Base-by-base conservation (phyloP, 2,888 invertebrate species). In the Callimorpha dominula region DNA sequence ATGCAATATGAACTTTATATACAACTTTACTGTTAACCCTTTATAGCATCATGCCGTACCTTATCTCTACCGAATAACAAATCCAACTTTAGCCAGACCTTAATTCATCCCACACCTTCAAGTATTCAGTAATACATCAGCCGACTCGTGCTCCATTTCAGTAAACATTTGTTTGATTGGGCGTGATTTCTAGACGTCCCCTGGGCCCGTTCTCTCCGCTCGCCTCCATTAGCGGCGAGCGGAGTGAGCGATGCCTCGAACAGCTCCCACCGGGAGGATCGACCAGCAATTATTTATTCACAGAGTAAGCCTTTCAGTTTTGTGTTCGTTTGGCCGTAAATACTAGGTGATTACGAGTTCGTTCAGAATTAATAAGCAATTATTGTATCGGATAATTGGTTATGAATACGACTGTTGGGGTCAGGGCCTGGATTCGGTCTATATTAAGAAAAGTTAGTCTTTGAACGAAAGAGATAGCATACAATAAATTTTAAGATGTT, bases 241-340 rank as follows among this genome's bases (percentile, higher is more conserved):
- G 82, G 74, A 72, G 54, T 71, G 73, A 79, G 43, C 74, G 69
- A 68, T 78, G 46, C 65, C 68, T 40, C 52, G 40, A 20, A 62
- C 50, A 14, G 62, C 52, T 65, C 72, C 77, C 73, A 42, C 14
- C 42, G 81, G 77, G 74, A 75, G 6, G 69, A 67, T 50, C 65
- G 70, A 71, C 43, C 42, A n/a, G 66, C 75, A 77, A 84, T 81
- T 78, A 83, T 76, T 84, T 81, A 83, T 83, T 84, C 83, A 84
- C 72, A 60, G 63, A 73, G 42, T 63, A 70, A 72, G 57, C 71
- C 62, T 54, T 40, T 12, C 66, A n/a, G 52, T 70, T 65, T 68
- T 65, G 17, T 67, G 46, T 42, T 49, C 54, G 50, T 66, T 57
- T 49, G 6, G 62, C 31, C 57, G 42, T 42, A 66, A 65, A 46